phyloP scores from a whole-genome alignment of 2,113 vertebrate species.

The Gracilinanus agilis region DNA sequence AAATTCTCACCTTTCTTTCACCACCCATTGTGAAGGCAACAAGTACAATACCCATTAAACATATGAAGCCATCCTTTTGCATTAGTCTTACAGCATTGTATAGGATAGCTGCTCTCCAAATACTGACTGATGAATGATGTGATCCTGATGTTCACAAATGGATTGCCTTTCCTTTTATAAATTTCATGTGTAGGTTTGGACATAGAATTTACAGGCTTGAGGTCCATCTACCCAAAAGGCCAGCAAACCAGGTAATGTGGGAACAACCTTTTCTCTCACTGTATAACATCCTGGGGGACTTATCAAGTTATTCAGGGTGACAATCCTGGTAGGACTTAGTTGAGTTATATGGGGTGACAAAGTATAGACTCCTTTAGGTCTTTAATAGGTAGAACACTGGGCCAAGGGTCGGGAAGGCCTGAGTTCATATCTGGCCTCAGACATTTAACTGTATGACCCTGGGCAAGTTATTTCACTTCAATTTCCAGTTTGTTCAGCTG shows the following conservation, averaged over 20 bases:
- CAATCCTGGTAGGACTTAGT: not conserved
- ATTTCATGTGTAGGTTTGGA: constrained; percentile 79
- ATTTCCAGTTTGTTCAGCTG: not conserved
- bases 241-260: constrained; percentile 81
- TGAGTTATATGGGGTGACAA: not conserved
- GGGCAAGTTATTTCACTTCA: not conserved
- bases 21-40: not conserved
- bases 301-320: not conserved
- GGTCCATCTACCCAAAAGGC: constrained; percentile 56
- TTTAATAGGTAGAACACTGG: not conserved
- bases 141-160: not conserved
- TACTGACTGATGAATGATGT: not conserved
- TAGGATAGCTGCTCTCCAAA: not conserved
- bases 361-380: too few species aligned
- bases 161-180: not conserved
- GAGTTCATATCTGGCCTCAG: not conserved
- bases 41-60: not conserved
- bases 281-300: too few species aligned
- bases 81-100: not conserved
- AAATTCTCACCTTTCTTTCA: not conserved
- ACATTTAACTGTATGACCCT: not conserved
- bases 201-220: constrained; percentile 85
- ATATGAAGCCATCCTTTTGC: not conserved
- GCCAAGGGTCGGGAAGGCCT: not conserved
- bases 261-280: not conserved